Percentiles rank a stretch among this genome's conserved stretches.
Evolutionary conservation across 1,140 invertebrate species (phyloP).

Genomic region (Delia radicum): DNA sequence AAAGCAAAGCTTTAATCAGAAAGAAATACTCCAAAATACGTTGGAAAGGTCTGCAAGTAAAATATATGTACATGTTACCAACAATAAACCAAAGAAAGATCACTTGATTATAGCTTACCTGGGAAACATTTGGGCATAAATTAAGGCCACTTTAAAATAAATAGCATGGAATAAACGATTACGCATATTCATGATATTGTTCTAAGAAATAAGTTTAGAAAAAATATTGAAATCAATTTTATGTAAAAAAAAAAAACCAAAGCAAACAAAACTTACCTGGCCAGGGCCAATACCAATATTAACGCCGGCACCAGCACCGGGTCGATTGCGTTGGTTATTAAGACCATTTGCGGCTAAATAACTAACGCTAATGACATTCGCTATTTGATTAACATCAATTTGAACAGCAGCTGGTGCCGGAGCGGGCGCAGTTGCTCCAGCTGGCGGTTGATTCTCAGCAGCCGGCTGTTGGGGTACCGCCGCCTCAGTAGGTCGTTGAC

Average conservation of each 20-base stretch:
- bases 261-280: conserved; percentile 37
- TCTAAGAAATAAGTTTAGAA: conserved; percentile 57
- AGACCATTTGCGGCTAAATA: conserved; percentile 27
- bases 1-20: conserved; percentile 83
- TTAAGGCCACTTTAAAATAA: conserved; percentile 87
- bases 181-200: conserved; percentile 79
- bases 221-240: not conserved
- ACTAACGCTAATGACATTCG: conserved; percentile 26
- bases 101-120: conserved; percentile 36
- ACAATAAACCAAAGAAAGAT: conserved; percentile 7
- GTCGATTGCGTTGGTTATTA: conserved; percentile 37
- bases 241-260: not conserved
- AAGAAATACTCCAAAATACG: conserved; percentile 89
- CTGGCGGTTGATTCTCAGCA: not conserved
- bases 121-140: conserved; percentile 88
- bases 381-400: conserved; percentile 15
- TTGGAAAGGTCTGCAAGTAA: conserved; percentile 66
- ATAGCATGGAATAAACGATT: conserved; percentile 94
- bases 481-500: not conserved
- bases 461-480: not conserved
- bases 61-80: too few relatives aligned
- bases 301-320: conserved; percentile 14
- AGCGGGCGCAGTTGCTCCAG: not conserved
- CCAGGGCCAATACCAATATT: conserved; percentile 26
- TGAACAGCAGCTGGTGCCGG: not conserved